phyloP scores from a whole-genome alignment of 2,888 invertebrate genomes.

The Lepidochitona cinerea region DNA sequence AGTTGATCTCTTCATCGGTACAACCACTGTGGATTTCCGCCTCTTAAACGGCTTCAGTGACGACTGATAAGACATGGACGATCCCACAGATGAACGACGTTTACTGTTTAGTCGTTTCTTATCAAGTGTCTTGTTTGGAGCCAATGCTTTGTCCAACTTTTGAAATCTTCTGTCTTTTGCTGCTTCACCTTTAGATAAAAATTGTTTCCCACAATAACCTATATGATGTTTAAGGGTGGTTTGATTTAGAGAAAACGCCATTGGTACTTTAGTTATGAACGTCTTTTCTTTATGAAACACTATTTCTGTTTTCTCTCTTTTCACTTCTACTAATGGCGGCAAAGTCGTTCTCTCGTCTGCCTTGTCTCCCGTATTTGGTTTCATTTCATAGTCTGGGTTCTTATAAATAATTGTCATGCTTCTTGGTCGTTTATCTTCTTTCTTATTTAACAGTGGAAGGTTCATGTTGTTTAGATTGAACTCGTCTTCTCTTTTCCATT shows the following conservation, averaged over 20 bases:
- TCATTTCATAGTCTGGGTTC: slow-evolving; percentile 43
- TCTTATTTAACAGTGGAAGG: slow-evolving; percentile 42
- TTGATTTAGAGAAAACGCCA: slow-evolving; percentile 52
- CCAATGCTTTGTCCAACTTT: slow-evolving; percentile 40
- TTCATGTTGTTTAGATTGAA: slow-evolving; percentile 52
- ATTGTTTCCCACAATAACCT: slow-evolving; percentile 47
- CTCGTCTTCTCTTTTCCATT: slow-evolving; percentile 60
- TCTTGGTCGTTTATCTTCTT: slow-evolving; percentile 29
- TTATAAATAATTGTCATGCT: slow-evolving; percentile 51
- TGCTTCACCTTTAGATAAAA: slow-evolving; percentile 42
- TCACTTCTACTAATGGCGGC: slow-evolving; percentile 52
- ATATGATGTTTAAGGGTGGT: slow-evolving; percentile 47
- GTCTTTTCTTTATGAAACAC: slow-evolving; percentile 51
- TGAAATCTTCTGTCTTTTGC: slow-evolving; percentile 47
- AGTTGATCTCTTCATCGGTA: neutral
- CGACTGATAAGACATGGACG: neutral
- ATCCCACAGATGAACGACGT: neutral
- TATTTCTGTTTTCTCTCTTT: slow-evolving; percentile 56
- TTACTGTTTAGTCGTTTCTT: neutral
- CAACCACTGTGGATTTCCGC: neutral
- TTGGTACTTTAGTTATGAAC: slow-evolving; percentile 56
- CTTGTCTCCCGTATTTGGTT: slow-evolving; percentile 9
- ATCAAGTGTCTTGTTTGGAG: slow-evolving; percentile 26
- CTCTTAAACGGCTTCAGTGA: neutral
- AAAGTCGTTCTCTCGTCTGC: slow-evolving; percentile 25